Conservation (phyloP, 2,113 vertebrate species). For the Malurus cyaneus region DNA sequence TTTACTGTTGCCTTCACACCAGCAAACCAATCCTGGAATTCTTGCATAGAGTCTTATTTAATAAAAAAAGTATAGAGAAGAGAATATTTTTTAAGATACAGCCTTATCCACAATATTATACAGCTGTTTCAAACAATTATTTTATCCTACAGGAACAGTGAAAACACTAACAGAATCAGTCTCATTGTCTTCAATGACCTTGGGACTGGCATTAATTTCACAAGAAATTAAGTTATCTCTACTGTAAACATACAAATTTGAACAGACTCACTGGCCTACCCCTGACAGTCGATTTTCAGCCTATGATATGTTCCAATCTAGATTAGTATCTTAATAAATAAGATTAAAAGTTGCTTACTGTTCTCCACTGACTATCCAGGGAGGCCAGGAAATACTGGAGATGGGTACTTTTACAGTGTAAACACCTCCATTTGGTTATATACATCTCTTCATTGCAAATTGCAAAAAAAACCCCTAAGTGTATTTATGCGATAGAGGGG, state of each 20-base stretch:
- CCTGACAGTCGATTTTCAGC: background rate
- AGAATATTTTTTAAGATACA: background rate
- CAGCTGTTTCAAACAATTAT: background rate
- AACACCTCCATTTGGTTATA: background rate
- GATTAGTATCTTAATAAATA: background rate
- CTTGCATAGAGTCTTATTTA: slow-evolving; percentile 82
- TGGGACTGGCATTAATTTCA: background rate
- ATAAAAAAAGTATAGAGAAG: slow-evolving; percentile 11
- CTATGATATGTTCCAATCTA: background rate
- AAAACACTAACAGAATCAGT: background rate
- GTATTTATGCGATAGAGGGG: background rate
- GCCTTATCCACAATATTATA: background rate
- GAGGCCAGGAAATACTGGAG: background rate
- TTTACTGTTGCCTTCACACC: slow-evolving; percentile 77
- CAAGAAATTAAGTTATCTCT: background rate
- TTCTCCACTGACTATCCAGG: background rate
- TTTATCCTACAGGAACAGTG: background rate
- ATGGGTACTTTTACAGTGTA: background rate
- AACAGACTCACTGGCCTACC: background rate
- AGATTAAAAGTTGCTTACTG: background rate
- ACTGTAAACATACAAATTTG: background rate
- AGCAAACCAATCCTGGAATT: slow-evolving; percentile 87
- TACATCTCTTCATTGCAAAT: background rate
- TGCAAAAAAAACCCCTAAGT: background rate
- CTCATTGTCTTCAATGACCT: background rate